Percentiles rank a stretch among this genome's conserved stretches.
Conservation (phyloP, 2,797 vertebrate genomes). For the Phoxinus dragarum region DNA sequence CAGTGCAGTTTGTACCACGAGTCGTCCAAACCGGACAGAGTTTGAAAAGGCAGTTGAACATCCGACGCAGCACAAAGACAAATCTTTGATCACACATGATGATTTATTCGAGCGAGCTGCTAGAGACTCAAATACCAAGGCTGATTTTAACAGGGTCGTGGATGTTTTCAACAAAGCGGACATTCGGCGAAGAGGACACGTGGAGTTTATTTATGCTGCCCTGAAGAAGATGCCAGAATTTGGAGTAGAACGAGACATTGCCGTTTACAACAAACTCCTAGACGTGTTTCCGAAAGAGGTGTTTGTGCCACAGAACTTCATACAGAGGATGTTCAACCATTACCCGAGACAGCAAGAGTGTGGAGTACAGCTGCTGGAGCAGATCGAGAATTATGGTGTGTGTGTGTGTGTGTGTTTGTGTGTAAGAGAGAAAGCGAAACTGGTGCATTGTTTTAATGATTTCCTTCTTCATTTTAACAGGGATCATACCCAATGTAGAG, state of each 20-base stretch:
- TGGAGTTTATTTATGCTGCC: slow-evolving; percentile 91
- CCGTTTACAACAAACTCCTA: slow-evolving; percentile 86
- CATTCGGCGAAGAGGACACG: slow-evolving; percentile 83
- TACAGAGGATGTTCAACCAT: slow-evolving; percentile 89
- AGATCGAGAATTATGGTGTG: slow-evolving; percentile 89
- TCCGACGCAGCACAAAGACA: slow-evolving; percentile 31
- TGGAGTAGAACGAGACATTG: slow-evolving; percentile 83
- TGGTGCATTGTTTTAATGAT: not conserved
- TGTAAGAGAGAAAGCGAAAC: not conserved
- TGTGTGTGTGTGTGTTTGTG: slow-evolving; percentile 62
- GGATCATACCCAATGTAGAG: slow-evolving; percentile 83
- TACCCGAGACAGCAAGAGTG: slow-evolving; percentile 92
- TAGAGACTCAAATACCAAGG: slow-evolving; percentile 72
- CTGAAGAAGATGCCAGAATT: slow-evolving; percentile 87
- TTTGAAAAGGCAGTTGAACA: slow-evolving; percentile 42
- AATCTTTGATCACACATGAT: slow-evolving; percentile 64
- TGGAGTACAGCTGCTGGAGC: slow-evolving; percentile 84
- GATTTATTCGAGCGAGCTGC: slow-evolving; percentile 75
- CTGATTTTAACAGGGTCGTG: slow-evolving; percentile 79
- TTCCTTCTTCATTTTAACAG: slow-evolving; percentile 67
- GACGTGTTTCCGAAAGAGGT: slow-evolving; percentile 91
- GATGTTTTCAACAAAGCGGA: slow-evolving; percentile 75
- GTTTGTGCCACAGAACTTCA: slow-evolving; percentile 83
- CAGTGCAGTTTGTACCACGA: slow-evolving; percentile 57
- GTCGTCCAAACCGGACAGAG: slow-evolving; percentile 26